Evolutionary conservation across 2,888 invertebrate genomes (phyloP).

Genomic region (Plutella xylostella): DNA sequence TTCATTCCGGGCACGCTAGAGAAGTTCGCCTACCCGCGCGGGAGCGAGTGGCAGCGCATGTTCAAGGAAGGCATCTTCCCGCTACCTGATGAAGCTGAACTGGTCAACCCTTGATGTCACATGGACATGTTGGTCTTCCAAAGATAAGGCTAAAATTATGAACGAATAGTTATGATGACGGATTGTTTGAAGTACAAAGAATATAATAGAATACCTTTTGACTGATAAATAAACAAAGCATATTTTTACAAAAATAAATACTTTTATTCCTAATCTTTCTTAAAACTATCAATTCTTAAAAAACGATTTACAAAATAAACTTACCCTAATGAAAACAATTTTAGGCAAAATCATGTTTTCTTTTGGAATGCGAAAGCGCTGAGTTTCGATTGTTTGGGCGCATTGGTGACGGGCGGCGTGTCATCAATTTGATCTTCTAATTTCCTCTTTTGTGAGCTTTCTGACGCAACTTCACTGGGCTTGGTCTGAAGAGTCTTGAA

Average conservation of each 20-base stretch:
- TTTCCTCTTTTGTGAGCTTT: constrained; percentile 44
- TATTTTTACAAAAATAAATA: no score
- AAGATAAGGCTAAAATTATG: no score
- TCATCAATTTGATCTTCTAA: constrained; percentile 33
- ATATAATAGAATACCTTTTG: no score
- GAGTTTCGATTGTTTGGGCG: constrained; percentile 59
- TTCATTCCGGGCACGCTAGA: constrained; percentile 76
- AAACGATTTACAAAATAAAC: no score
- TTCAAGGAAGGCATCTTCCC: constrained; percentile 71
- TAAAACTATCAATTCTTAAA: no score
- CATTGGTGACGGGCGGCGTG: constrained; percentile 30
- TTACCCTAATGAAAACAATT: no score
- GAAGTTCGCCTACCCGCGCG: constrained; percentile 80
- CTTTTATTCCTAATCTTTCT: no score
- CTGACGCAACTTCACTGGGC: constrained; percentile 17
- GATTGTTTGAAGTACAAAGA: no score
- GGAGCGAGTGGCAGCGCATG: constrained; percentile 81
- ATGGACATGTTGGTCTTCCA: no score
- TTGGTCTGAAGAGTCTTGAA: constrained; percentile 55
- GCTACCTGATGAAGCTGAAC: constrained; percentile 56
- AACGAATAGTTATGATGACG: no score
- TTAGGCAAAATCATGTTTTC: no score
- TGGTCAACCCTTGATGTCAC: constrained; percentile 36
- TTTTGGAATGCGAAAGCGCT: constrained; percentile 60
- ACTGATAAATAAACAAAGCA: no score